Evolutionary conservation across 2,797 vertebrate species (phyloP).

Genomic region (Gymnodraco acuticeps): DNA sequence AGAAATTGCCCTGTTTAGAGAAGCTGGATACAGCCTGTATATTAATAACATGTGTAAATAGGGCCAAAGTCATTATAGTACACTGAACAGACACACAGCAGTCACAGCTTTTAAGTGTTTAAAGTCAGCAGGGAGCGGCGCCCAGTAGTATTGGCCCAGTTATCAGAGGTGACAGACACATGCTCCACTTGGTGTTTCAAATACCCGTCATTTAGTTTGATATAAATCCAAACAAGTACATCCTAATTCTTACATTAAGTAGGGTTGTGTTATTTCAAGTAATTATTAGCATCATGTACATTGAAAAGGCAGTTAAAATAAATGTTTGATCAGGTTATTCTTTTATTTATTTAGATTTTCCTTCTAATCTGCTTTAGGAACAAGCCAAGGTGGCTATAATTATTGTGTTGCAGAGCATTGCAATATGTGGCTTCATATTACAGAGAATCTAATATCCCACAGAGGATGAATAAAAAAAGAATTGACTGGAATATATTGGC

Average conservation of each 20-base stretch:
- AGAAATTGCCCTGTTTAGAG: background rate
- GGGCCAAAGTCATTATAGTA: slow-evolving; percentile 5
- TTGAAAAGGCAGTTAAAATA: background rate
- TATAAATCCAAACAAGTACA: background rate
- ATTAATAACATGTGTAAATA: slow-evolving; percentile 12
- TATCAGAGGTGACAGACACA: slow-evolving; percentile 52
- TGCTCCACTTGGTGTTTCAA: background rate
- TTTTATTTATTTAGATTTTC: background rate
- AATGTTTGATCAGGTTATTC: background rate
- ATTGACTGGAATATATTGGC: slow-evolving; percentile 2
- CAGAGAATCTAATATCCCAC: background rate
- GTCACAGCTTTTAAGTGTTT: slow-evolving; percentile 36
- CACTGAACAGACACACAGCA: slow-evolving; percentile 29
- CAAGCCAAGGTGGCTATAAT: background rate
- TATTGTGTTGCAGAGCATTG: background rate
- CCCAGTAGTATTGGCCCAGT: slow-evolving; percentile 49
- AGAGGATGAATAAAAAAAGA: background rate
- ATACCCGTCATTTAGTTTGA: background rate
- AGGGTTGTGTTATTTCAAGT: background rate
- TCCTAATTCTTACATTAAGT: background rate
- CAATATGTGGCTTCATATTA: background rate
- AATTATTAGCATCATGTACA: background rate
- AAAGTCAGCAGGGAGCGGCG: slow-evolving; percentile 45
- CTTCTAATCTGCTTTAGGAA: background rate
- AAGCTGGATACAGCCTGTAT: background rate